A percentile compares a stretch with the other conserved stretches of the same genome.
Conservation (phyloP, 2,113 vertebrate genomes). For the Albula goreensis region DNA sequence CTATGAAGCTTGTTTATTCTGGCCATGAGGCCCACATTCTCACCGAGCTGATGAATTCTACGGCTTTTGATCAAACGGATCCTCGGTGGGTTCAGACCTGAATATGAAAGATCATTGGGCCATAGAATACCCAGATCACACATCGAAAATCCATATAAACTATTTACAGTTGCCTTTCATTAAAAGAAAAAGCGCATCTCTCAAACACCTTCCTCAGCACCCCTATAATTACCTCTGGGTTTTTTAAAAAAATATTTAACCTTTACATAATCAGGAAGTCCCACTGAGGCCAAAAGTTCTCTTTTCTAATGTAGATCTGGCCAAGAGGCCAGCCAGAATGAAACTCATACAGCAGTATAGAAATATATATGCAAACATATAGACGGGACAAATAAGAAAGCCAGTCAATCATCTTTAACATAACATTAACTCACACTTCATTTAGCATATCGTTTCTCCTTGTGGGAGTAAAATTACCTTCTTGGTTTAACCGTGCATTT, state of each 20-base stretch:
- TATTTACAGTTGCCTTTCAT: background rate
- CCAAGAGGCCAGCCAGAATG: too few relatives aligned
- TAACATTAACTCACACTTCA: too few relatives aligned
- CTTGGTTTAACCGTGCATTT: background rate
- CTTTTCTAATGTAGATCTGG: too few relatives aligned
- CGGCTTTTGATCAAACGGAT: background rate
- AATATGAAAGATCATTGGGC: background rate
- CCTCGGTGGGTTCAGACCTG: background rate
- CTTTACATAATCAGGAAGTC: too few relatives aligned
- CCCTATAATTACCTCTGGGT: too few relatives aligned
- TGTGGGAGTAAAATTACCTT: background rate
- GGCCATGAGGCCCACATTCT: background rate
- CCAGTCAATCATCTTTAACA: too few relatives aligned
- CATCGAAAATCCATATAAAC: background rate
- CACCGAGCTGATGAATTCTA: background rate
- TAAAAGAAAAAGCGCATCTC: background rate
- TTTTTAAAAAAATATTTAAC: too few relatives aligned
- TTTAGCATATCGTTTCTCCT: too few relatives aligned
- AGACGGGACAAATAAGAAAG: too few relatives aligned
- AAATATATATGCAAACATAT: too few relatives aligned
- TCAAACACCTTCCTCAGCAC: background rate
- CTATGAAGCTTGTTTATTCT: background rate
- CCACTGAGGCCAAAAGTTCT: too few relatives aligned
- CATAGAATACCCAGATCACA: background rate
- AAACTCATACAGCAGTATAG: too few relatives aligned